Conservation (phyloP, 92 coral and sea anemone genomes). For the Chrysogorgia sp. region DNA sequence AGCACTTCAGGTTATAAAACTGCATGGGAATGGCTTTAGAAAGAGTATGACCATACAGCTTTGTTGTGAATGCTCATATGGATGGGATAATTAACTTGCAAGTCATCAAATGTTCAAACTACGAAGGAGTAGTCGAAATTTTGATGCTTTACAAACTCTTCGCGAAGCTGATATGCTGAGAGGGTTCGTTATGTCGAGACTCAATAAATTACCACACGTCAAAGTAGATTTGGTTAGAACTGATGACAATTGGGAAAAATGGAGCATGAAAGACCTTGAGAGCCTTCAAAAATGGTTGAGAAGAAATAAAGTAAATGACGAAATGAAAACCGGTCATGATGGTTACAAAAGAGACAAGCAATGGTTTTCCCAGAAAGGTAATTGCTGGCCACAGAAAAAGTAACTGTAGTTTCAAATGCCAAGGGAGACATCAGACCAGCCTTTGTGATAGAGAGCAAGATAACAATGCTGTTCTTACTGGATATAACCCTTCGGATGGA, state of each 20-base stretch:
- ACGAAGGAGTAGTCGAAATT: slow-evolving; percentile 43
- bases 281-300: slow-evolving; percentile 56
- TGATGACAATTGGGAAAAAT: slow-evolving; percentile 64
- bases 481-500: slow-evolving; percentile 11
- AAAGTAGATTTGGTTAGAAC: slow-evolving; percentile 56
- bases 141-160: slow-evolving; percentile 54
- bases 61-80: slow-evolving; percentile 62
- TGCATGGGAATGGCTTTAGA: slow-evolving; percentile 57
- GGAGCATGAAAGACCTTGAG: slow-evolving; percentile 47
- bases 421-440: slow-evolving; percentile 31
- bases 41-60: slow-evolving; percentile 60
- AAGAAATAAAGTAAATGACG: slow-evolving; percentile 30
- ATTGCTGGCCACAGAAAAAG: slow-evolving; percentile 7
- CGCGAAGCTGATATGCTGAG: slow-evolving; percentile 51
- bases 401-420: slow-evolving; percentile 28
- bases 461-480: background rate
- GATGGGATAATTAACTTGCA: slow-evolving; percentile 59
- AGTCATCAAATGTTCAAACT: slow-evolving; percentile 40
- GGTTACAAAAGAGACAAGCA: background rate
- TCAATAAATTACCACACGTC: slow-evolving; percentile 57
- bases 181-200: slow-evolving; percentile 47
- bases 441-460: slow-evolving; percentile 21
- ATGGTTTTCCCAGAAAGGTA: slow-evolving; percentile 4
- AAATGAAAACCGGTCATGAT: background rate
- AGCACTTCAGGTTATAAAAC: slow-evolving; percentile 36